Percentiles rank a stretch among this genome's conserved stretches.
These are phyloP conservation scores for Xestia ashworthii DNA, from an alignment of 2,888 invertebrate species.

Conservation along the genomic window DNA sequence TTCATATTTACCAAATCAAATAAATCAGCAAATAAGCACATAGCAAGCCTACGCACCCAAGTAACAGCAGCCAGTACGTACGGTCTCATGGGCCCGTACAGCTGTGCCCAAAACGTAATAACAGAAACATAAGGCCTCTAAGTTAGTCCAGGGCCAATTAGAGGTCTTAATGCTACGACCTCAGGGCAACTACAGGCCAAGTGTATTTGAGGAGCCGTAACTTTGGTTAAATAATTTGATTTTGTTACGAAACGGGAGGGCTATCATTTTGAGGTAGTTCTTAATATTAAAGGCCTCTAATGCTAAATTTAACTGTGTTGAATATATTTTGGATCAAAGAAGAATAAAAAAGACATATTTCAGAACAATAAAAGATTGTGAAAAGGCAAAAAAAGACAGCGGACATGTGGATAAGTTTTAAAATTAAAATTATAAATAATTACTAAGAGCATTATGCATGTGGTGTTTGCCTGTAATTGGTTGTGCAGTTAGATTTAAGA, in stretches of 20 bases:
- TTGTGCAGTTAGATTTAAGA: too few species aligned
- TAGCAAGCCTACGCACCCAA: background rate
- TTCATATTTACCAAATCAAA: too few species aligned
- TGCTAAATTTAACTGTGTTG: background rate
- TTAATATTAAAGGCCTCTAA: background rate
- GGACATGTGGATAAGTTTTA: background rate
- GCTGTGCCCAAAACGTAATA: slow-evolving; percentile 23
- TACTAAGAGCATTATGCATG: too few species aligned
- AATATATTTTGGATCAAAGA: background rate
- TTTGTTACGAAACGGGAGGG: slow-evolving; percentile 2
- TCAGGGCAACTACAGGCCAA: slow-evolving; percentile 27
- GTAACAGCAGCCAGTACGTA: background rate
- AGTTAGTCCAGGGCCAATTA: slow-evolving; percentile 50
- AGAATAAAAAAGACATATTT: background rate
- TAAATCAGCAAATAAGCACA: background rate
- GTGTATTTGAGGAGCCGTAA: slow-evolving; percentile 17
- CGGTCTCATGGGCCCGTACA: background rate
- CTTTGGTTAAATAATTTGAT: slow-evolving; percentile 29
- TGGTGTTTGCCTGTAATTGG: too few species aligned
- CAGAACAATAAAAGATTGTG: background rate
- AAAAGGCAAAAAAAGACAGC: background rate
- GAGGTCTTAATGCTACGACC: slow-evolving; percentile 27
- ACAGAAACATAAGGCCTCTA: slow-evolving; percentile 19
- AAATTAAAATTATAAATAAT: too few species aligned
- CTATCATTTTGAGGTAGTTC: background rate